Percentiles rank a stretch among this genome's conserved stretches.
Conservation (phyloP, 2,113 vertebrate species). For the mouse (Mus musculus) region DNA sequence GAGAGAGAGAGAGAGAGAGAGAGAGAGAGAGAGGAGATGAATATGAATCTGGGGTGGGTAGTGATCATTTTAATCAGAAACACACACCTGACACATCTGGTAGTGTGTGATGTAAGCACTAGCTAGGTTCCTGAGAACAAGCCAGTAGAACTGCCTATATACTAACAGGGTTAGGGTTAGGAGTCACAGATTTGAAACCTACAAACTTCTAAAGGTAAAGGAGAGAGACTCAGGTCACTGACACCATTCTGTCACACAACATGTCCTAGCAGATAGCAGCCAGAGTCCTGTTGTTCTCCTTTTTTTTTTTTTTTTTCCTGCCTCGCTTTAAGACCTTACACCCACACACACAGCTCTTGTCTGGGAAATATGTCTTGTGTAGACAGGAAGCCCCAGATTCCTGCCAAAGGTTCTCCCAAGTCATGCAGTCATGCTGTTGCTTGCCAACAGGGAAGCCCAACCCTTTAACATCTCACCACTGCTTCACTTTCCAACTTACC, state of each 20-base stretch:
- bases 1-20: too few relatives aligned
- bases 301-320: not conserved
- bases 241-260: not conserved
- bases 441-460: not conserved
- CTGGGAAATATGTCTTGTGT: not conserved
- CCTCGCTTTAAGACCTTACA: not conserved
- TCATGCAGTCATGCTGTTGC: not conserved
- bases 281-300: too few relatives aligned
- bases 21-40: too few relatives aligned
- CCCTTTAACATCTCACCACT: accelerated
- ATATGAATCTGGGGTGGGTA: too few relatives aligned
- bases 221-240: not conserved
- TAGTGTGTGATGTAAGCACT: too few relatives aligned
- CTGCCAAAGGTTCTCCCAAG: not conserved
- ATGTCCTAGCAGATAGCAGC: accelerated
- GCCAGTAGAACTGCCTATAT: too few relatives aligned
- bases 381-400: not conserved
- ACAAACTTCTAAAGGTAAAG: not conserved
- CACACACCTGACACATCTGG: too few relatives aligned
- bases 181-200: too few relatives aligned
- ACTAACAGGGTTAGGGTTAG: too few relatives aligned
- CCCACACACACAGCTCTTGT: not conserved
- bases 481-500: not conserved
- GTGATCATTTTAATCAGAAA: too few relatives aligned
- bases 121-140: too few relatives aligned